Conservation (phyloP, 2,113 vertebrate genomes). For the Otus sunia region DNA sequence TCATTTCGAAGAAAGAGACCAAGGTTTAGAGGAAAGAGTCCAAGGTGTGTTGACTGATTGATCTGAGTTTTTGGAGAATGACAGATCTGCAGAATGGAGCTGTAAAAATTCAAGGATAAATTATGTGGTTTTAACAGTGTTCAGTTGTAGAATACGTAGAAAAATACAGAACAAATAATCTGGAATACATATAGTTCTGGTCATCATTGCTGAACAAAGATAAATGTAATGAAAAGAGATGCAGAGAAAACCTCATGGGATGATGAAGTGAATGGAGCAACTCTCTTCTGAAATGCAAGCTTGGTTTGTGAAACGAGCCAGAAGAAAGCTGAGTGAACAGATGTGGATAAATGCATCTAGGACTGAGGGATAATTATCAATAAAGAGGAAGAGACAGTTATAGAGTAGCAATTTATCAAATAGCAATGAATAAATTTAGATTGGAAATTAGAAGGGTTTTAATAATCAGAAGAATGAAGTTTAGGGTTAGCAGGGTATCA, state of each 20-base stretch:
- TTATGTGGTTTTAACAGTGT: background rate
- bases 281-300: background rate
- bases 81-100: background rate
- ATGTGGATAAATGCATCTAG: background rate
- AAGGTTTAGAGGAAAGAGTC: background rate
- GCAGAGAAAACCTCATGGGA: background rate
- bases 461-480: background rate
- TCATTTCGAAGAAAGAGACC: background rate
- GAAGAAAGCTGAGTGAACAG: background rate
- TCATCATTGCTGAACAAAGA: background rate
- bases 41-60: background rate
- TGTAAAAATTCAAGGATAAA: background rate
- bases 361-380: background rate
- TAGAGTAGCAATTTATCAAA: background rate
- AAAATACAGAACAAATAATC: background rate
- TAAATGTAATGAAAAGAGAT: background rate
- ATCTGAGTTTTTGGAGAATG: background rate
- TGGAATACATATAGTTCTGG: background rate
- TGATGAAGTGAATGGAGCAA: background rate
- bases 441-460: background rate
- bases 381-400: background rate
- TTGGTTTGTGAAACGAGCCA: background rate
- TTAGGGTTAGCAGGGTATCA: background rate
- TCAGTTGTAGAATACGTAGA: background rate
- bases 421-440: background rate